Conservation (phyloP, 2,797 vertebrate species). For the Sebastes ruberrimus region DNA sequence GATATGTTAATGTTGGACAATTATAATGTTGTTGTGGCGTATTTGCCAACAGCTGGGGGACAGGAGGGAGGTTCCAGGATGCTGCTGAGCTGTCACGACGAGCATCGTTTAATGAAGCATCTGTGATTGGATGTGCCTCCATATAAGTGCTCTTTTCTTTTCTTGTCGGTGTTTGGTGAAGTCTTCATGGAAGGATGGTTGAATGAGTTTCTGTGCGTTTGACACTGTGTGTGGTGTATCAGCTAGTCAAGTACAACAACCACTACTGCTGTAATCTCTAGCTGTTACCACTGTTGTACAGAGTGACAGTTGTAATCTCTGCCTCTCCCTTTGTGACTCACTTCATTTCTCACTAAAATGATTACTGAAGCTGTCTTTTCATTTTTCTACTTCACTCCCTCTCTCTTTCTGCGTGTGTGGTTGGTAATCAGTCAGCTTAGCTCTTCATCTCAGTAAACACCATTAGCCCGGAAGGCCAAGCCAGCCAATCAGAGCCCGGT, state of each 20-base stretch:
- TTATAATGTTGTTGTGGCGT: slow-evolving; percentile 12
- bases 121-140: not conserved
- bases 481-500: slow-evolving; percentile 75
- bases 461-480: slow-evolving; percentile 75
- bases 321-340: slow-evolving; percentile 48
- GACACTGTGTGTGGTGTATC: slow-evolving; percentile 17
- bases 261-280: slow-evolving; percentile 32
- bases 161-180: not conserved
- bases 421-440: slow-evolving; percentile 82
- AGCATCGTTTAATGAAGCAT: not conserved
- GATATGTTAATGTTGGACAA: slow-evolving; percentile 30
- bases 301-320: slow-evolving; percentile 55
- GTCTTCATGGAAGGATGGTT: not conserved
- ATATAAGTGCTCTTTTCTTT: not conserved
- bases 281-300: slow-evolving; percentile 3
- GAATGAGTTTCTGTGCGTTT: not conserved
- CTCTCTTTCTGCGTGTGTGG: slow-evolving; percentile 23
- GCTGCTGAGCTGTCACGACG: not conserved
- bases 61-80: not conserved
- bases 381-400: slow-evolving; percentile 43
- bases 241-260: slow-evolving; percentile 17
- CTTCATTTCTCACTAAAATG: slow-evolving; percentile 55
- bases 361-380: slow-evolving; percentile 56
- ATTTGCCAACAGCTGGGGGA: slow-evolving; percentile 30
- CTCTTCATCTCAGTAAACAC: slow-evolving; percentile 83